Base-by-base conservation (phyloP, 1,140 invertebrate species). In the Holotrichia oblita region DNA sequence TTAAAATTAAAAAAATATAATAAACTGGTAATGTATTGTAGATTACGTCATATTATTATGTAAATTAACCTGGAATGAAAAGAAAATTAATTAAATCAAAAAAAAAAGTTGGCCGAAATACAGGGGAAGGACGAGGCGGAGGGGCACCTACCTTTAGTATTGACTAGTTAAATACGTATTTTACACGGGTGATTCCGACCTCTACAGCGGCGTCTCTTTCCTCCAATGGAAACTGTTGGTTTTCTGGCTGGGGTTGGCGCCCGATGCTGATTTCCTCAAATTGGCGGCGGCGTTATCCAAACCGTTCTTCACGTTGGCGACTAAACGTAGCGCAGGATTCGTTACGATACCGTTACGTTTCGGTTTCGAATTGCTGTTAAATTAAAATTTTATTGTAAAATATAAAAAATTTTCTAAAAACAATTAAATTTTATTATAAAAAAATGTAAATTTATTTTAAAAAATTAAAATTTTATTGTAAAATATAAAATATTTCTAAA, bases 281-380 rank as follows among this genome's bases (percentile, higher is more conserved):
- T 87, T 87, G n/a, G 87, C 88, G 7, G 89, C 90, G 10, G 90
- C 90, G 12, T 89, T 89, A 84, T 93, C 92, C 81, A 93, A 89
- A 81, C 92, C 92, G 85, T 91, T 93, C 83, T 91, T 91, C 81
- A 95, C 93, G 44, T 90, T 90, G 27, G 89, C 89, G 42, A 91
- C 90, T 76, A 95, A 89, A 83, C 93, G 90, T 89, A 96, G 92
- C 77, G 95, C 96, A 44, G 96, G 96, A 87, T 98, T 98, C 3
- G 95, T 96, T 8, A 97, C 95, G 80, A 97, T 96, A 4, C 96
- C 96, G 85, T 97, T 97, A 80, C 96, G 91, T 86, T 93, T 93
- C 84, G 90, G 90, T 86, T 93, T 94, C 80, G 90, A 85, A 85
- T 88, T 88, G 77, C 87, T 88, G 76, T n/a, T n/a, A n/a, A n/a